Evolutionary conservation across 2,797 vertebrate species (phyloP).

Genomic region (Thamnophis elegans): DNA sequence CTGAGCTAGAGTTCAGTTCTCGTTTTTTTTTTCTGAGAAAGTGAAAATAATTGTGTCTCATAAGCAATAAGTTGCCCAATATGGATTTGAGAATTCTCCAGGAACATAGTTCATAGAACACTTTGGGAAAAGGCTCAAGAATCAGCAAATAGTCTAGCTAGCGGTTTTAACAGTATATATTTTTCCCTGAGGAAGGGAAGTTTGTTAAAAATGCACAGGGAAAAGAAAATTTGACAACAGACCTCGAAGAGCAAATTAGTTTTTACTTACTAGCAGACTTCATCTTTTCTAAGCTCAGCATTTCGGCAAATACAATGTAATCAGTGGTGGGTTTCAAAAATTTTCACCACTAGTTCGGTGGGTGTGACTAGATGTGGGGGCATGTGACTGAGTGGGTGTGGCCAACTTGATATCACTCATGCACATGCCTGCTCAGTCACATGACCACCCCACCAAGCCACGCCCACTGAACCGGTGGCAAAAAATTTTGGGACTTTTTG

Average conservation of each 20-base stretch:
- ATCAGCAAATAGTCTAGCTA: neutral
- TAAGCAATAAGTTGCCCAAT: neutral
- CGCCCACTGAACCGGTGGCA: no score
- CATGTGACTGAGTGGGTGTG: no score
- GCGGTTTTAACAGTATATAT: neutral
- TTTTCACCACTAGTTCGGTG: no score
- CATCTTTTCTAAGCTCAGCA: neutral
- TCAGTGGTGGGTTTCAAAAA: neutral
- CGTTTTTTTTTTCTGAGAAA: neutral
- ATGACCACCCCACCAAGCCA: no score
- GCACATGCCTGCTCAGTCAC: no score
- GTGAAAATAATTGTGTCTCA: neutral
- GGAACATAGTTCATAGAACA: neutral
- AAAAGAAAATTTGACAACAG: neutral
- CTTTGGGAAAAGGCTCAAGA: neutral
- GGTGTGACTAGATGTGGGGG: no score
- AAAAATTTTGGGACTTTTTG: no score
- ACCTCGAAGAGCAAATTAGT: neutral
- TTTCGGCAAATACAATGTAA: neutral
- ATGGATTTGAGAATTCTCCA: neutral
- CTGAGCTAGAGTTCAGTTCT: neutral
- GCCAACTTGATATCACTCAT: no score
- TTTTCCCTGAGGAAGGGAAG: neutral
- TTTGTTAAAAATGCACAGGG: neutral
- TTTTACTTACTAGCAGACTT: neutral